phyloP scores from a whole-genome alignment of 2,797 vertebrate species.

The Enteromius radiatus region DNA sequence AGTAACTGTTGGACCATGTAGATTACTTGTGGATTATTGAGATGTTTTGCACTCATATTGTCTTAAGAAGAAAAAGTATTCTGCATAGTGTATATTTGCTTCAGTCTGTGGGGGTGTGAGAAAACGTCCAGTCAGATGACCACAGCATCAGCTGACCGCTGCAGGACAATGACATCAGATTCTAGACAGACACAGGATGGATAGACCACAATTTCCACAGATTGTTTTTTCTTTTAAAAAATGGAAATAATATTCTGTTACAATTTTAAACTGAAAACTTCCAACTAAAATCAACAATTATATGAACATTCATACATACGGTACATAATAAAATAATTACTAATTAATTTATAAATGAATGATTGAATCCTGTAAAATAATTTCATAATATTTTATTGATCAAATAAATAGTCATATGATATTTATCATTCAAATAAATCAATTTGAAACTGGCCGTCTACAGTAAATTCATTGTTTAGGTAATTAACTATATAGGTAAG shows the following conservation, averaged over 20 bases:
- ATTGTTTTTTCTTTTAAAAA: neutral
- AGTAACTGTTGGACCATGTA: neutral
- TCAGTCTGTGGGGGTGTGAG: neutral
- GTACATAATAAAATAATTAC: neutral
- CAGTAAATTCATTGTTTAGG: neutral
- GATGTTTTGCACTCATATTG: neutral
- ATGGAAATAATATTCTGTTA: neutral
- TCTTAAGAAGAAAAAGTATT: neutral
- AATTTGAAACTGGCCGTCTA: neutral
- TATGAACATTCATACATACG: neutral
- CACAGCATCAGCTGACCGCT: slow-evolving; percentile 9
- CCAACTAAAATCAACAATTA: neutral
- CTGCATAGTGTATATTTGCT: neutral
- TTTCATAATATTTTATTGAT: neutral
- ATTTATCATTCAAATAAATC: neutral
- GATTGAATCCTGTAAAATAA: neutral
- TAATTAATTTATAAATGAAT: neutral
- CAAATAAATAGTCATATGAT: neutral
- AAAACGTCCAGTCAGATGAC: neutral
- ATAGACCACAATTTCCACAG: neutral
- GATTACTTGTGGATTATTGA: neutral
- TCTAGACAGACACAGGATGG: slow-evolving; percentile 14
- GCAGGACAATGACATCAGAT: slow-evolving; percentile 46
- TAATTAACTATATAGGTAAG: too few relatives aligned
- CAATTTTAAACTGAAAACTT: neutral